Conservation (phyloP, 2,113 vertebrate species). For the Hydrochoerus hydrochaeris region DNA sequence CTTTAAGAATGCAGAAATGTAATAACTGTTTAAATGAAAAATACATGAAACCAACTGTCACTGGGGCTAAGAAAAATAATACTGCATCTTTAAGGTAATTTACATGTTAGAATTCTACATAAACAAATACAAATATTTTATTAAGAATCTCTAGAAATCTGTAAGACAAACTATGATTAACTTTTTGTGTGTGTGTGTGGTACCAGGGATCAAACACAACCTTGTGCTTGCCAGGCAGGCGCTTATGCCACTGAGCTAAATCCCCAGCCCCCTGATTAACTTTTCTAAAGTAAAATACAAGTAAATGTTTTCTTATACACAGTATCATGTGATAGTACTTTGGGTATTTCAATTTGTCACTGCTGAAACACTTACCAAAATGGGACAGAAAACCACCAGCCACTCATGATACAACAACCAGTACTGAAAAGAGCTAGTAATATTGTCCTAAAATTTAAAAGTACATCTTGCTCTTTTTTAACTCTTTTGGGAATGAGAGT, state of each 20-base stretch:
- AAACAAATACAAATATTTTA: slow-evolving; percentile 10
- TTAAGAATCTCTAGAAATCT: not conserved
- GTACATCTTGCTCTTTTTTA: not conserved
- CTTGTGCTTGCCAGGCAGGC: no score
- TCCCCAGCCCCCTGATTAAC: no score
- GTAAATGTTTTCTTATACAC: not conserved
- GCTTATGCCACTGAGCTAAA: no score
- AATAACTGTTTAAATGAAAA: not conserved
- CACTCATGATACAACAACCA: not conserved
- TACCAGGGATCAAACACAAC: no score
- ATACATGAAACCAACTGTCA: slow-evolving; percentile 22
- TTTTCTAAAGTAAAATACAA: slow-evolving; percentile 27
- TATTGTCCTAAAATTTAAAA: slow-evolving; percentile 21
- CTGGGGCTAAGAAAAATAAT: not conserved
- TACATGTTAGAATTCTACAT: slow-evolving; percentile 29
- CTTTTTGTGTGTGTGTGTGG: no score
- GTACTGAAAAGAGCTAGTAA: not conserved
- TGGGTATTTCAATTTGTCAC: not conserved
- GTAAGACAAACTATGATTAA: not conserved
- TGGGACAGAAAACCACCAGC: not conserved
- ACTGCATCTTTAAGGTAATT: not conserved
- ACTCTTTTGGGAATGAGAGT: slow-evolving; percentile 10
- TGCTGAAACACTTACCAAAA: not conserved
- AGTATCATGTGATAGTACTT: not conserved
- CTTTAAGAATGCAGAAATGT: not conserved